Evolutionary conservation across 2,113 vertebrate genomes (phyloP), one percentile per base, ranked within the genome.

Genomic region (Chlamydotis undulata): DNA sequence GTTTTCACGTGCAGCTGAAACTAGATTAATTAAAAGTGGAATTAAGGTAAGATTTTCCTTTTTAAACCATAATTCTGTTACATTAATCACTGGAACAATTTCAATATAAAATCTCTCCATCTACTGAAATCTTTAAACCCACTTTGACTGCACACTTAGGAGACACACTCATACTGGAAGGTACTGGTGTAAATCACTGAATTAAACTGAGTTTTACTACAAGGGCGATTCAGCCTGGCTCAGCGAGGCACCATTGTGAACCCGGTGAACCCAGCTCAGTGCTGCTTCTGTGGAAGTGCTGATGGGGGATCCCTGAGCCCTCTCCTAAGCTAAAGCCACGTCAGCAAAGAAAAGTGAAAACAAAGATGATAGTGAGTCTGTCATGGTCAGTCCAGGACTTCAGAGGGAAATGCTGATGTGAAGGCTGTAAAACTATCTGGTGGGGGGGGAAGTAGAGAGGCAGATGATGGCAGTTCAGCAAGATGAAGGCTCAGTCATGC

Each of bases 231-330:
- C 2, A 31, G 18, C 17, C 14, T 0, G 1, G 19, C 37, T 63
- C 43, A 69, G 33, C 2, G 14, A 43, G 35, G 15, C 0, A 4
- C 14, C 0, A 1, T 6, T 0, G 1, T 31, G 33, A 43, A 29
- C 56, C 21, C 9, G 60, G 60, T 31, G 33, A 37, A 29, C 56
- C 21, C 9, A 49, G 60, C 33, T 83, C 55, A 45, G 14, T 2
- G 3, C 41, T 31, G 31, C 35, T 77, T 41, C 43, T 29, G 18
- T 45, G 37, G 39, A 55, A 49, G 10, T 50, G 77, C 65, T 61
- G 23, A 41, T 2, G 12, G 11, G 8, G 23, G 11, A 43, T 29
- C 29, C 6, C 3, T 25, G 47, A 61, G 15, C 22, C 26, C 11
- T 19, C 23, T 13, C 47, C 12, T 22, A 19, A 26, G 12, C 18